Conservation (phyloP, 2,888 invertebrate species). For the Pseudococcus viburni region DNA sequence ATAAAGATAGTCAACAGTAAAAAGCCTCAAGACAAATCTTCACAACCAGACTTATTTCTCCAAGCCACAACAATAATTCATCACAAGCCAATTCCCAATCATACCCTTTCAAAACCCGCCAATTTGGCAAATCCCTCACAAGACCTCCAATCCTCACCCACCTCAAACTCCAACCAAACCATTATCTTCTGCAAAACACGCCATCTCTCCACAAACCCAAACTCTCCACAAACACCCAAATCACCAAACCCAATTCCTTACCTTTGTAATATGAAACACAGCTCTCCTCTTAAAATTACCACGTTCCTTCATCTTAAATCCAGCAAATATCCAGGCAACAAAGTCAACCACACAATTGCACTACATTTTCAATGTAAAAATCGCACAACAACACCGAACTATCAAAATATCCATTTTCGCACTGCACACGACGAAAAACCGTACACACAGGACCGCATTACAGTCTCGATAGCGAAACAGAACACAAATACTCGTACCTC, state of each 20-base stretch:
- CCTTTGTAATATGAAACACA: constrained; percentile 84
- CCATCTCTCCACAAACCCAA: not conserved
- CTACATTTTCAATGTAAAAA: constrained; percentile 56
- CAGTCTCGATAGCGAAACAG: constrained; percentile 7
- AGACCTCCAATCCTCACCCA: not conserved
- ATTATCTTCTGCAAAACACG: not conserved
- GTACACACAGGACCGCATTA: not conserved
- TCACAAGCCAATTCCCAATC: no score
- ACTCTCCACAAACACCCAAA: not conserved
- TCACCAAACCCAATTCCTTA: constrained; percentile 70
- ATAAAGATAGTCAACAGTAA: no score
- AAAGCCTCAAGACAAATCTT: no score
- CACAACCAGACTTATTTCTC: no score
- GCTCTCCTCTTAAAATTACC: constrained; percentile 71
- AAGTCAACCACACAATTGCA: constrained; percentile 29
- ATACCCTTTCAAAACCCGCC: not conserved
- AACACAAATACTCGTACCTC: not conserved
- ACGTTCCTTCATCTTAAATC: constrained; percentile 62
- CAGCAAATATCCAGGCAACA: not conserved
- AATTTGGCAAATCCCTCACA: not conserved
- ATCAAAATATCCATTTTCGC: not conserved
- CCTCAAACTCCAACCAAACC: not conserved
- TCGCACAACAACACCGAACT: not conserved
- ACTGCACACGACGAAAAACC: not conserved
- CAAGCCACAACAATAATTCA: no score